phyloP scores from a whole-genome alignment of 1,140 invertebrate species.

The Notospermus geniculatus region DNA sequence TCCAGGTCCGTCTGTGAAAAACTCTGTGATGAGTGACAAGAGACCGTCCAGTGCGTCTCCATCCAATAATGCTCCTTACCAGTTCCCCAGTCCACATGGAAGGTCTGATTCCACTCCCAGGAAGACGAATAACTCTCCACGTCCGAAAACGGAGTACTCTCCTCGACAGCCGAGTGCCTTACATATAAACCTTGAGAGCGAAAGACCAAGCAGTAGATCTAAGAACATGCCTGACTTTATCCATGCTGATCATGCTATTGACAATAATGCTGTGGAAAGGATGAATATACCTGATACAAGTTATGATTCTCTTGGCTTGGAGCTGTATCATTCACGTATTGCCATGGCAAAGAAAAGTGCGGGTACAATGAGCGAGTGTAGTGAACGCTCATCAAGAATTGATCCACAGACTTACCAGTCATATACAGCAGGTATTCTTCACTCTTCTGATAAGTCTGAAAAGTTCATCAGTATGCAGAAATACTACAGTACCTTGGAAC shows the following conservation, averaged over 20 bases:
- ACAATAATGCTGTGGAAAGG: no score
- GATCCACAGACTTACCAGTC: slow-evolving; percentile 51
- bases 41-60: no score
- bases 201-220: no score
- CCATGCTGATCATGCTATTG: no score
- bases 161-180: no score
- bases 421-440: slow-evolving; percentile 64
- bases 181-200: no score
- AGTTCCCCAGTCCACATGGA: no score
- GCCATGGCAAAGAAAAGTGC: slow-evolving; percentile 1
- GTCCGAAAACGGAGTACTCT: background rate
- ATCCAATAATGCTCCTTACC: no score
- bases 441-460: slow-evolving; percentile 71
- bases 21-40: no score
- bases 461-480: slow-evolving; percentile 81
- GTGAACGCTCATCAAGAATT: slow-evolving; percentile 43
- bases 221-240: no score
- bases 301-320: background rate
- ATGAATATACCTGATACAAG: background rate
- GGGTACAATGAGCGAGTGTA: slow-evolving; percentile 35
- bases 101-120: slow-evolving; percentile 1
- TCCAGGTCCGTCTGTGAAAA: no score
- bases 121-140: background rate
- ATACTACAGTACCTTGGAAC: slow-evolving; percentile 83
- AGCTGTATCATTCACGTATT: slow-evolving; percentile 3